Base-by-base conservation (phyloP, 2,888 invertebrate species). In the Cheilosia soror region DNA sequence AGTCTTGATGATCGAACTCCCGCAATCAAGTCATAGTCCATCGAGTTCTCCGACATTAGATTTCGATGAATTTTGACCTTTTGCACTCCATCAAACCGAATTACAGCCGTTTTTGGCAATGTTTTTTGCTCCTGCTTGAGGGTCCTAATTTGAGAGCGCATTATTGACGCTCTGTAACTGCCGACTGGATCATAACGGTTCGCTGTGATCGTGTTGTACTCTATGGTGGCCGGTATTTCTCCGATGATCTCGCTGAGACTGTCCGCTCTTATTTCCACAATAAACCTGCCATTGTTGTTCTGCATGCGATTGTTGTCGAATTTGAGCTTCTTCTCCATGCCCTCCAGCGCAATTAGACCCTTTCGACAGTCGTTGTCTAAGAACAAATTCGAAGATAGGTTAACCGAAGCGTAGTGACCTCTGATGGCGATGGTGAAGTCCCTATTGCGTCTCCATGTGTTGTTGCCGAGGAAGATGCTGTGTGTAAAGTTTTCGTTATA, bases 271-370 rank as follows among this genome's bases (percentile, higher is more conserved):
- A 98, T 97, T 91, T 98, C 96, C 1, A 98, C 94, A 93, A 98
- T 96, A 89, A 95, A 97, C 63, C 94, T 94, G 0, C 97, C 98
- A 65, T 93, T 94, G 90, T 99, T 99, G 71, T 94, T 93, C 88
- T 95, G 94, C 80, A 99, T 96, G 63, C 93, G 93, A 91, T 99
- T 99, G 53, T 95, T 94, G 89, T 95, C 95, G 76, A 99, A 96
- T 78, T 95, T 94, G 92, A 99, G 94, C 89, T 96, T 96, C 92
- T 99, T 99, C 91, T 99, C 99, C 98, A 99, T 99, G 7, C 99
- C 99, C 80, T 95, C 94, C 31, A 98, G 93, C 0, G 96, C 94
- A 13, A 98, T 93, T 37, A 98, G 92, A 0, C 98, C 97, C 13
- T 93, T 93, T 88, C 95, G 95, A 89, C 99, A 99, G 42, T 93